Conservation (phyloP, 2,797 vertebrate genomes). For the Pelodytes ibericus region DNA sequence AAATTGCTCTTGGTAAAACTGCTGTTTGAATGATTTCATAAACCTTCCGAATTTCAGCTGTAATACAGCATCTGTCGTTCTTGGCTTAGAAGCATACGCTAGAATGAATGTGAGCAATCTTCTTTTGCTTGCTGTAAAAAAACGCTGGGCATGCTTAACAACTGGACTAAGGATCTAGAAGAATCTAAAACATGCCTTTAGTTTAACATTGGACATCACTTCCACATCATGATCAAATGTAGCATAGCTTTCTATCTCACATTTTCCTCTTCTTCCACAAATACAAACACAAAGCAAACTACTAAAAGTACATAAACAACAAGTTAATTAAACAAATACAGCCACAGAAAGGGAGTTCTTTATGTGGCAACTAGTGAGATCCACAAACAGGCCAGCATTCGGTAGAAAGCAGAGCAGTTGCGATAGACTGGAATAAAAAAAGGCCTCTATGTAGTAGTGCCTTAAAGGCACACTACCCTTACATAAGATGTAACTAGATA, state of each 20-base stretch:
- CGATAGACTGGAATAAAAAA: too few relatives aligned
- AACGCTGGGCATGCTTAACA: conserved; percentile 87
- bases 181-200: conserved; percentile 86
- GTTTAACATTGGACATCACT: conserved; percentile 78
- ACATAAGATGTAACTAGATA: too few relatives aligned
- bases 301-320: too few relatives aligned
- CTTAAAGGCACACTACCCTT: too few relatives aligned
- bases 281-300: too few relatives aligned
- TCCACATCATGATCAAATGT: conserved; percentile 81
- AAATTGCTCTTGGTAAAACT: conserved; percentile 65
- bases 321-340: too few relatives aligned
- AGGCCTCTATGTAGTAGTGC: too few relatives aligned
- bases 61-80: conserved; percentile 88
- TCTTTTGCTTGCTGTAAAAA: conserved; percentile 76
- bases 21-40: conserved; percentile 70
- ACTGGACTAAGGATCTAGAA: conserved; percentile 84
- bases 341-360: too few relatives aligned
- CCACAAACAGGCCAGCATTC: too few relatives aligned
- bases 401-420: too few relatives aligned
- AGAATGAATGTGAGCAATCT: conserved; percentile 83
- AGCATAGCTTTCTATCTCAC: conserved; percentile 61
- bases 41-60: conserved; percentile 79
- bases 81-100: conserved; percentile 80
- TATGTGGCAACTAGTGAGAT: too few relatives aligned
- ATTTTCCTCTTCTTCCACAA: background rate